Evolutionary conservation across 2,113 vertebrate species (phyloP), one percentile per base, ranked within the genome.

Genomic region (Corythornis vintsioides): DNA sequence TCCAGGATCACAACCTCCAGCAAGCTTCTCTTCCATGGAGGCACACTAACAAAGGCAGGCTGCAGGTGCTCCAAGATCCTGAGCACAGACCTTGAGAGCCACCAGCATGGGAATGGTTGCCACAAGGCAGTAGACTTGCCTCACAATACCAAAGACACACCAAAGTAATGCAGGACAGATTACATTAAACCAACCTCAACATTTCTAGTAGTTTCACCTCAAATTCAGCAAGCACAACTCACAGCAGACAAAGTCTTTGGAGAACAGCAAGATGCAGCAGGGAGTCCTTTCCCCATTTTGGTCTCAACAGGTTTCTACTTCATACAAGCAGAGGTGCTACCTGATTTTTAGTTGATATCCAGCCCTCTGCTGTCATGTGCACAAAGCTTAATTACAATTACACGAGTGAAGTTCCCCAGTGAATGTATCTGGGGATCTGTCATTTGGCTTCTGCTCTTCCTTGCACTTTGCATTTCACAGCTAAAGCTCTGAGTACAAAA

Each of bases 401-500:
- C 50, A 84, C 33, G 66, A 70, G 25, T 33, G 31, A 85, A 59
- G 52, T 81, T 90, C 78, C 42, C 35, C 17, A 50, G 86, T 42
- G 33, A 89, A 76, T 0, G 1, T 43, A 43, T 28, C 83, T 63
- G 50, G 84, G 77, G 90, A 94, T 67, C 82, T 93, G 79, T 78
- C 84, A 67, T 74, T 87, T 94, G 79, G 60, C 79, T 94, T 14
- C 0, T 13, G 25, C 59, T 88, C 50, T 57, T 92, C 57, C 73
- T 79, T 43, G 26, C 26, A 50, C 29, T 67, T 67, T 53, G 40
- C 80, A 14, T 70, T 89, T 83, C 70, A 66, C 85, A 91, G 69
- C 60, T 89, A 71, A 90, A 89, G 69, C 31, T 83, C 89, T n/a
- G 47, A 95, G 67, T 63, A 73, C 50, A 83, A 81, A 90, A 93